Evolutionary conservation across 2,113 vertebrate genomes (phyloP).

Genomic region (Datnioides undecimradiatus): DNA sequence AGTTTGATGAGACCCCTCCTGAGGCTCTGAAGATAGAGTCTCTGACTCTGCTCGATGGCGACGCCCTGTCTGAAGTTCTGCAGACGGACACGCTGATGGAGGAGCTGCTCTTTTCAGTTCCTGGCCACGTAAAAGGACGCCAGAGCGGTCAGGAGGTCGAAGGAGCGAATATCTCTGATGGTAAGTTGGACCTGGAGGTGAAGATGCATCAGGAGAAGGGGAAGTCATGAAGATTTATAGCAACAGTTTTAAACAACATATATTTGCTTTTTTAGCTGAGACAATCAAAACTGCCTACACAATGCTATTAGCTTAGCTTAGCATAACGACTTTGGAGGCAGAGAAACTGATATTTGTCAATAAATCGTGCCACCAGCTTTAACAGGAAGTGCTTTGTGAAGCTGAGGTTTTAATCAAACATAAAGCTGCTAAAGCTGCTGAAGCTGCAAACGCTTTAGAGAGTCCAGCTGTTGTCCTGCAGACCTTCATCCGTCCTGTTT

Average conservation of each 20-base stretch:
- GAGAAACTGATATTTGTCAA: too few relatives aligned
- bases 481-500: background rate
- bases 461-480: background rate
- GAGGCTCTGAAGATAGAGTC: background rate
- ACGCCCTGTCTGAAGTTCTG: slow-evolving; percentile 9
- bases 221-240: background rate
- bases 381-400: too few relatives aligned
- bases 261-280: background rate
- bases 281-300: too few relatives aligned
- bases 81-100: slow-evolving; percentile 19
- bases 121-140: background rate
- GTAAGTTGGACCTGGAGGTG: slow-evolving; percentile 3
- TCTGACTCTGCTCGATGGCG: slow-evolving; percentile 13
- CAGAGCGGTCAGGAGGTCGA: background rate
- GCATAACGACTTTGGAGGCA: background rate
- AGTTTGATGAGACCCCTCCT: background rate
- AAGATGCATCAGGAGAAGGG: background rate
- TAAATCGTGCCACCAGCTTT: too few relatives aligned
- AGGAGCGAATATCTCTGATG: background rate
- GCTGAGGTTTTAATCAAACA: too few relatives aligned
- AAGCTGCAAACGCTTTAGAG: background rate
- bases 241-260: background rate
- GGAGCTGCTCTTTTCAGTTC: slow-evolving; percentile 13
- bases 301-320: background rate
- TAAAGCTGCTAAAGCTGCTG: background rate